Percentiles rank a stretch among this genome's conserved stretches.
phyloP scores from a whole-genome alignment of 2,797 vertebrate species.

The Anguilla marmorata region DNA sequence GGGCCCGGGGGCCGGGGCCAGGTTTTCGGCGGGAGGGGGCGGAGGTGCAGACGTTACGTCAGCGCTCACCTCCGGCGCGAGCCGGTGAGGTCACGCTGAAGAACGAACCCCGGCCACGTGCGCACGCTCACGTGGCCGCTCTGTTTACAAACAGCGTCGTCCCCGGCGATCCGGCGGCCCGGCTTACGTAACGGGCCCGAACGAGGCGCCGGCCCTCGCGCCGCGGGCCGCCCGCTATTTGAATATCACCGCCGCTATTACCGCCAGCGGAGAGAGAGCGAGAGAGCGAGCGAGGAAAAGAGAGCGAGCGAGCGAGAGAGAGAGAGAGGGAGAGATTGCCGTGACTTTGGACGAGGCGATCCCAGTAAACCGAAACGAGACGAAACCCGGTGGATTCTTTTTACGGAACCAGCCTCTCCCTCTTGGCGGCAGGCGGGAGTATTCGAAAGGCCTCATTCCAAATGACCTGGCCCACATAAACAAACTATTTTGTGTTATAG shows the following conservation, averaged over 20 bases:
- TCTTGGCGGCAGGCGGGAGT: constrained; percentile 18
- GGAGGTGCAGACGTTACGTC: constrained; percentile 57
- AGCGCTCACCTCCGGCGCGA: constrained; percentile 69
- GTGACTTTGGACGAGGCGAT: constrained; percentile 22
- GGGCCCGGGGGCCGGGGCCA: constrained; percentile 23
- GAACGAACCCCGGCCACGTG: constrained; percentile 69
- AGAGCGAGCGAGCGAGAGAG: constrained; percentile 27
- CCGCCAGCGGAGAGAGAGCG: constrained; percentile 10
- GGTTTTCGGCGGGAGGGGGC: constrained; percentile 37
- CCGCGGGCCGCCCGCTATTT: constrained; percentile 23
- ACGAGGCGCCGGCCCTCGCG: constrained; percentile 62
- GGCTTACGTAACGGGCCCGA: constrained; percentile 70
- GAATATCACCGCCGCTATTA: constrained; percentile 35
- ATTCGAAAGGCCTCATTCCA: background rate
- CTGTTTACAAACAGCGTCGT: constrained; percentile 84
- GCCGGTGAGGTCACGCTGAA: constrained; percentile 65
- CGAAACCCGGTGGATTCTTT: constrained; percentile 30
- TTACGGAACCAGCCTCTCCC: constrained; percentile 33
- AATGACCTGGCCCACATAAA: background rate
- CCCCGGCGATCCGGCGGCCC: constrained; percentile 69
- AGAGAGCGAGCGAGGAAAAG: background rate
- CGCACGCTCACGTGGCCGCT: constrained; percentile 75
- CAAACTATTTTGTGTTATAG: background rate
- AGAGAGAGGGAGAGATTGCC: background rate
- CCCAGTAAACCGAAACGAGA: background rate